A percentile compares a stretch with the other conserved stretches of the same genome.
These are phyloP conservation scores for Choreutis nemorana DNA, from an alignment of 2,888 invertebrate species.

Conservation along the genomic window DNA sequence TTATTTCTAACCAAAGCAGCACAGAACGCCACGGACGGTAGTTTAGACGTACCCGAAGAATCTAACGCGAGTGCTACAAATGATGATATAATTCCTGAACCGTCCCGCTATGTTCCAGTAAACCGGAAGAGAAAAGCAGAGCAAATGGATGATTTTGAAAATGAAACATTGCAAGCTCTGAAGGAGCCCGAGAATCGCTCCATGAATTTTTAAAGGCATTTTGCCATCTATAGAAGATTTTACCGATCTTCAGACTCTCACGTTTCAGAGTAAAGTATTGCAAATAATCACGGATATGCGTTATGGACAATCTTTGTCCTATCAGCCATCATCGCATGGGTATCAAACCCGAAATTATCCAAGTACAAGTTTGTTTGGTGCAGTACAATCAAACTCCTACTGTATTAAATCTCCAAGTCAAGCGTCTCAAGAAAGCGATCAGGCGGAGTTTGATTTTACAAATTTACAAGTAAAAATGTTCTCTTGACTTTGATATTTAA, in stretches of 20 bases:
- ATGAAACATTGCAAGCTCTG: constrained; percentile 10
- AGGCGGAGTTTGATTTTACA: constrained; percentile 4
- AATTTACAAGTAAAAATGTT: constrained; percentile 9
- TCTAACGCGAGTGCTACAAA: constrained; percentile 8
- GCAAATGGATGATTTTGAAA: constrained; percentile 15
- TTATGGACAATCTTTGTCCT: not conserved
- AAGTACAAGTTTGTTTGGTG: too few relatives aligned
- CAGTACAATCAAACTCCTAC: constrained; percentile 11
- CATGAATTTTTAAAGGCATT: constrained; percentile 5
- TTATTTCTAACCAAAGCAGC: constrained; percentile 11
- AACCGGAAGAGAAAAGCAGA: constrained; percentile 12
- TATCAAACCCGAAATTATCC: too few relatives aligned
- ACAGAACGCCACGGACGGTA: constrained; percentile 13
- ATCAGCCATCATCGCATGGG: constrained; percentile 2
- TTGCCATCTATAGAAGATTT: constrained; percentile 10
- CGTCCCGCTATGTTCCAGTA: constrained; percentile 12
- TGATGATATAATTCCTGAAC: constrained; percentile 8
- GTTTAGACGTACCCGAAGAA: constrained; percentile 13
- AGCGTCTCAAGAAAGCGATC: constrained; percentile 11
- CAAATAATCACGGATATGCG: constrained; percentile 4
- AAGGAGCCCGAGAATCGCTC: constrained; percentile 16
- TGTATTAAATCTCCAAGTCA: constrained; percentile 10
- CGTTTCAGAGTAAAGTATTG: constrained; percentile 10
- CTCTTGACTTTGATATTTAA: too few relatives aligned
- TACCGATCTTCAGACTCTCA: constrained; percentile 8